Percentiles rank a stretch among this genome's conserved stretches.
Conservation (phyloP, 1,140 invertebrate species). For the Zaprionus tsacasi region DNA sequence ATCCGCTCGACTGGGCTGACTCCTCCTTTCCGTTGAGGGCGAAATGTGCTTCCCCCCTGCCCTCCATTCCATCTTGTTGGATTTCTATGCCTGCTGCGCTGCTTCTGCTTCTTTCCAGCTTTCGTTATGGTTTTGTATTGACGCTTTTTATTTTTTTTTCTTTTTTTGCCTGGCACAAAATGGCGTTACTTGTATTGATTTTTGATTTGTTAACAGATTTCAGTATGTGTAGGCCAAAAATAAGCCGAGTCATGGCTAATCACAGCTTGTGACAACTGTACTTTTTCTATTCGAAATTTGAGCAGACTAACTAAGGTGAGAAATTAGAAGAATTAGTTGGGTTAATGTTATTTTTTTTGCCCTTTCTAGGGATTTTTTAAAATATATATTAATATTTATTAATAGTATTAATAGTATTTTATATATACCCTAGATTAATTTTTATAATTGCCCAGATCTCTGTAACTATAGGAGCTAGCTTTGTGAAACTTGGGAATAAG, state of each 20-base stretch:
- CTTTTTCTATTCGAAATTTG: background rate
- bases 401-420: no score
- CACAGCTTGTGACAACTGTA: constrained; percentile 28
- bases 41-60: background rate
- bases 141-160: constrained; percentile 38
- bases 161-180: constrained; percentile 56
- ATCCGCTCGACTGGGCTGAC: constrained; percentile 57
- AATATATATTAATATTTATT: no score
- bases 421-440: no score
- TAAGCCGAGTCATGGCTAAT: constrained; percentile 28
- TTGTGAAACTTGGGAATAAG: no score
- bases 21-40: constrained; percentile 56
- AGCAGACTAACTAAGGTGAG: background rate
- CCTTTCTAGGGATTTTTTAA: no score
- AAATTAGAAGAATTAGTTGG: no score
- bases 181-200: constrained; percentile 75
- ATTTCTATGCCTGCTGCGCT: constrained; percentile 19
- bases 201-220: constrained; percentile 66
- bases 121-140: constrained; percentile 79
- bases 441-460: no score
- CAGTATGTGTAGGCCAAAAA: constrained; percentile 48
- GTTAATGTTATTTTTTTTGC: no score
- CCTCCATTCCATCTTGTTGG: background rate
- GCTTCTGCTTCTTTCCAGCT: constrained; percentile 63
- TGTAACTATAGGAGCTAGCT: no score